Percentiles rank a stretch among this genome's conserved stretches.
phyloP scores from a whole-genome alignment of 2,113 vertebrate species.

The Sakesphorus luctuosus region DNA sequence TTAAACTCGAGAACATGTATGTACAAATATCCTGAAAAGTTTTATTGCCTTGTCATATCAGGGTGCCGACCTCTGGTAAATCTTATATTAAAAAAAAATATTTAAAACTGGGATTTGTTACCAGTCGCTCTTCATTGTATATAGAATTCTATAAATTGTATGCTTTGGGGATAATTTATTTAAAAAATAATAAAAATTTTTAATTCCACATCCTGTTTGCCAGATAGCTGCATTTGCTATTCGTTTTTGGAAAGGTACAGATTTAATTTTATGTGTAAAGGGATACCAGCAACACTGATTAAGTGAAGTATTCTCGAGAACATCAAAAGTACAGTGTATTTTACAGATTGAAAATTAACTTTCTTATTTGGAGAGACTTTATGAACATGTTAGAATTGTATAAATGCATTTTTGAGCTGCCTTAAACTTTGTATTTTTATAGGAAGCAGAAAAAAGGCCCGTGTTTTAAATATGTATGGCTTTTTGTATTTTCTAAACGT shows the following conservation, averaged over 20 bases:
- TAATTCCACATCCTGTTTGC: slow-evolving; percentile 57
- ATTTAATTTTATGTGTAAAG: slow-evolving; percentile 81
- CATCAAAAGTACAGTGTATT: slow-evolving; percentile 88
- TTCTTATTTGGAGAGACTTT: slow-evolving; percentile 89
- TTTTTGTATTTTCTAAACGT: slow-evolving; percentile 82
- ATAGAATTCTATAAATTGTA: slow-evolving; percentile 89
- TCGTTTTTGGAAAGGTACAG: slow-evolving; percentile 71
- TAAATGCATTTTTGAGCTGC: slow-evolving; percentile 90
- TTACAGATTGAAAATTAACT: slow-evolving; percentile 90
- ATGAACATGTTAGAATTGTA: slow-evolving; percentile 91
- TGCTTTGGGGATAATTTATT: slow-evolving; percentile 93
- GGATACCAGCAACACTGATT: slow-evolving; percentile 72
- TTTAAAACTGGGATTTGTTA: slow-evolving; percentile 92
- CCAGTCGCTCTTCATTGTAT: slow-evolving; percentile 84
- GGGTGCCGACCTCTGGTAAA: slow-evolving; percentile 80
- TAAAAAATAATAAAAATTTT: slow-evolving; percentile 78
- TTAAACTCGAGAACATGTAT: slow-evolving; percentile 73
- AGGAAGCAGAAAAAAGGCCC: slow-evolving; percentile 86
- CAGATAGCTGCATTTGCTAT: slow-evolving; percentile 54
- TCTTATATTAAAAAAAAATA: slow-evolving; percentile 80
- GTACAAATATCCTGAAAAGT: slow-evolving; percentile 73
- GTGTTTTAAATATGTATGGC: slow-evolving; percentile 79
- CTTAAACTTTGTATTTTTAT: slow-evolving; percentile 93
- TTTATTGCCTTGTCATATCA: slow-evolving; percentile 79
- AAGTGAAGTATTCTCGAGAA: slow-evolving; percentile 72